These are phyloP conservation scores for Pygmarrhopalites habei DNA, from an alignment of 1,140 invertebrate species.

Conservation along the genomic window DNA sequence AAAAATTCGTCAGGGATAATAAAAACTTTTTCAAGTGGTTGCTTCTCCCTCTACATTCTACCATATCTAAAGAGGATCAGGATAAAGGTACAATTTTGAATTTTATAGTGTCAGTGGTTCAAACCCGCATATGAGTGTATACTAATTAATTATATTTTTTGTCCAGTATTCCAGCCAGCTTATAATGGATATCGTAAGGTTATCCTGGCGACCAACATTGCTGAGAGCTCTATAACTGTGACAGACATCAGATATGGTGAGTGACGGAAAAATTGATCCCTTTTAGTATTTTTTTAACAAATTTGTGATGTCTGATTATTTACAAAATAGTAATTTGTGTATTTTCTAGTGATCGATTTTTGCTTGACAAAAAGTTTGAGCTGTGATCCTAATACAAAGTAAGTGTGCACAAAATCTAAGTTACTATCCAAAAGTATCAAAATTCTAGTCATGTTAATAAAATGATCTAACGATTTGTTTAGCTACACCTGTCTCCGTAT, in stretches of 20 bases:
- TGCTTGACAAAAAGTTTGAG: slow-evolving; percentile 80
- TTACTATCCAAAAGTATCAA: slow-evolving; percentile 68
- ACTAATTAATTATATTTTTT: too few species aligned
- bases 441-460: slow-evolving; percentile 37
- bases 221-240: slow-evolving; percentile 94
- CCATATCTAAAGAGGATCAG: slow-evolving; percentile 60
- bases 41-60: slow-evolving; percentile 62
- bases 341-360: slow-evolving; percentile 87
- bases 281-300: too few species aligned
- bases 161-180: slow-evolving; percentile 56
- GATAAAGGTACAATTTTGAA: too few species aligned
- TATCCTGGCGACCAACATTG: slow-evolving; percentile 92
- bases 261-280: too few species aligned
- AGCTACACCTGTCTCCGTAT: slow-evolving; percentile 44
- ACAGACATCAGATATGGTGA: slow-evolving; percentile 82
- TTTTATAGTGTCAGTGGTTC: too few species aligned
- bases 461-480: too few species aligned
- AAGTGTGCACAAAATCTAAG: slow-evolving; percentile 42
- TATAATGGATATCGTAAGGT: slow-evolving; percentile 62
- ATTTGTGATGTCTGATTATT: too few species aligned
- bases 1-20: neutral
- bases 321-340: too few species aligned
- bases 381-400: slow-evolving; percentile 59
- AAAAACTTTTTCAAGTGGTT: slow-evolving; percentile 38
- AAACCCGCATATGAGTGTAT: too few species aligned